Evolutionary conservation across 37 sponge, comb jelly and placozoan species (phyloP).

Genomic region (Diacarnus erythraeanus): DNA sequence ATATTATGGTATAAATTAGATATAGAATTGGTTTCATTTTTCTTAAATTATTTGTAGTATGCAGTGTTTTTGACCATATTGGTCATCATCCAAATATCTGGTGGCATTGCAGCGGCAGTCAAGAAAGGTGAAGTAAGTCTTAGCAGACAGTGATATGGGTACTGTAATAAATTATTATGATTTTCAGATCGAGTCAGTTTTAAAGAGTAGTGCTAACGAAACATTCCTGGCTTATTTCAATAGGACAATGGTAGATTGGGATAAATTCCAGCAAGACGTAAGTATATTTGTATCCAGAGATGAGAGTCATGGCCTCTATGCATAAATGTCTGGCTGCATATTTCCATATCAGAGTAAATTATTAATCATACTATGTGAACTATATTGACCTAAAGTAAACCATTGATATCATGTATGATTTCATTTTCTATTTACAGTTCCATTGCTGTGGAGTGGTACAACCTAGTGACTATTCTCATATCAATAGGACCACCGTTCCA

Average conservation of each 20-base stretch:
- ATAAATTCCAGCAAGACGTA: conserved; percentile 31
- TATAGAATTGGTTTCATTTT: not conserved
- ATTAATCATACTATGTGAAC: too few species aligned
- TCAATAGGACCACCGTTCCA: not conserved
- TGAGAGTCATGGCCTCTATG: not conserved
- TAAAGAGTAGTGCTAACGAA: conserved; percentile 35
- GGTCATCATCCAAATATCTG: conserved; percentile 58
- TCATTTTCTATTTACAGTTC: conserved; percentile 21
- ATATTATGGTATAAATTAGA: too few species aligned
- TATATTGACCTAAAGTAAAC: too few species aligned
- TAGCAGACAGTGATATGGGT: too few species aligned
- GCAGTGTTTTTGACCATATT: conserved; percentile 39
- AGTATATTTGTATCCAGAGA: not conserved
- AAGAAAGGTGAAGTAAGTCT: conserved; percentile 40
- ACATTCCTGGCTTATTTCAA: conserved; percentile 15
- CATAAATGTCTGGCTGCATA: too few species aligned
- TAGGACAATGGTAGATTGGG: conserved; percentile 11
- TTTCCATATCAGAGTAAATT: too few species aligned
- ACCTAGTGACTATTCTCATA: conserved; percentile 22
- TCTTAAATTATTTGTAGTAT: conserved; percentile 43
- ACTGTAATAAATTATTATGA: too few species aligned
- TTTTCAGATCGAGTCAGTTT: conserved; percentile 33
- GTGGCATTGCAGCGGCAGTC: conserved; percentile 65
- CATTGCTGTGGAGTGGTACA: conserved; percentile 51
- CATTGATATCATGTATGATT: too few species aligned